phyloP scores from a whole-genome alignment of 2,888 invertebrate species.

The Meiosimyza decipiens region DNA sequence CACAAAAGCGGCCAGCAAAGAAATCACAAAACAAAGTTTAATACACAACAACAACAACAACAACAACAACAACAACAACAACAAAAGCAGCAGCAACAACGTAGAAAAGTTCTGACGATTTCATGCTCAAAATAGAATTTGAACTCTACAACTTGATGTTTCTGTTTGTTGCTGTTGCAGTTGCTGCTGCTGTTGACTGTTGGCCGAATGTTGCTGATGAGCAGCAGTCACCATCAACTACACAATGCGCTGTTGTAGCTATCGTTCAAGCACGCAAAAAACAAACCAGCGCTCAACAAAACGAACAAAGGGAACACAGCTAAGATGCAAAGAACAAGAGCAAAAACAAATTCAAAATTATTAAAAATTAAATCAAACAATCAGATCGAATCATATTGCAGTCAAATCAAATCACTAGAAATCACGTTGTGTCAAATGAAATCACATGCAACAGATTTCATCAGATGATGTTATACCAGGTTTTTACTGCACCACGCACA shows the following conservation, averaged over 20 bases:
- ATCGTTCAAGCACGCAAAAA: slow-evolving; percentile 33
- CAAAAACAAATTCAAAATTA: slow-evolving; percentile 5
- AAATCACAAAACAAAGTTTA: slow-evolving; percentile 12
- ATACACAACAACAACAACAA: too few relatives aligned
- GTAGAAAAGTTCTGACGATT: slow-evolving; percentile 39
- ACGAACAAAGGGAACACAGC: not conserved
- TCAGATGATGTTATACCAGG: too few relatives aligned
- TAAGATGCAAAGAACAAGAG: slow-evolving; percentile 14
- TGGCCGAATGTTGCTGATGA: slow-evolving; percentile 6
- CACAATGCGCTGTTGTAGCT: slow-evolving; percentile 32
- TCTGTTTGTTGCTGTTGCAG: slow-evolving; percentile 22
- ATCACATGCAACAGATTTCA: too few relatives aligned
- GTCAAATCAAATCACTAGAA: too few relatives aligned
- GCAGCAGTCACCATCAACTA: slow-evolving; percentile 7
- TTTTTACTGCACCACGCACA: too few relatives aligned
- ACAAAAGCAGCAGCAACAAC: slow-evolving; percentile 25
- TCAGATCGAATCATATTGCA: not conserved
- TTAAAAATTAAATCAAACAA: not conserved
- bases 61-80: slow-evolving; percentile 44
- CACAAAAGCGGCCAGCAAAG: slow-evolving; percentile 4
- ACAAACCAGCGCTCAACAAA: slow-evolving; percentile 3
- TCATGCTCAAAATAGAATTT: slow-evolving; percentile 45
- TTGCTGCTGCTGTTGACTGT: slow-evolving; percentile 5
- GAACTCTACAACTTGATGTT: slow-evolving; percentile 33
- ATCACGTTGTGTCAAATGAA: too few relatives aligned